phyloP scores from a whole-genome alignment of 2,797 vertebrate species.

The Loriculus beryllinus region DNA sequence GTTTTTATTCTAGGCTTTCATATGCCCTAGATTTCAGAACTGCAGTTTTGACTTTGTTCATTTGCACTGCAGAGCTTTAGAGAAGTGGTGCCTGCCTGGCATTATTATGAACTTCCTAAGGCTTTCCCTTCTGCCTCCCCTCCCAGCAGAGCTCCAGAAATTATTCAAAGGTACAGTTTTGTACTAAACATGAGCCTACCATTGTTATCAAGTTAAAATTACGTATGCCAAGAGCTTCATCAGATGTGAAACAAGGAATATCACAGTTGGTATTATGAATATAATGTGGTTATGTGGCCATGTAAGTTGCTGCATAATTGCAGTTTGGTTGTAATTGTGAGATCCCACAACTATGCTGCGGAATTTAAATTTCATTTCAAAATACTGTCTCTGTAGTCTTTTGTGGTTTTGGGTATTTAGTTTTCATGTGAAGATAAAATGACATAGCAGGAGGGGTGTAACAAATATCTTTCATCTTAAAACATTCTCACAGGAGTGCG shows the following conservation, averaged over 20 bases:
- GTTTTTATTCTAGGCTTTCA: not conserved
- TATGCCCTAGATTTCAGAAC: not conserved
- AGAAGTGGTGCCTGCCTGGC: not conserved
- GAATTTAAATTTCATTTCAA: not conserved
- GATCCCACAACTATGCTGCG: not conserved
- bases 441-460: not conserved
- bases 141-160: not conserved
- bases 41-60: not conserved
- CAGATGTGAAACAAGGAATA: not conserved
- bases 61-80: not conserved
- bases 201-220: slow-evolving; percentile 11
- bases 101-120: not conserved
- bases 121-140: not conserved
- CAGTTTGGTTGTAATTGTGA: slow-evolving; percentile 15
- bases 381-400: not conserved
- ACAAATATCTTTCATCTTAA: not conserved
- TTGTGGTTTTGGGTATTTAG: not conserved
- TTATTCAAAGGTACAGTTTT: not conserved
- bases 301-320: not conserved
- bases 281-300: not conserved
- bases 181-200: not conserved
- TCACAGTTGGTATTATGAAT: not conserved
- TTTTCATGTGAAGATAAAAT: not conserved
- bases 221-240: not conserved
- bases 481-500: not conserved